Evolutionary conservation across 2,888 invertebrate species (phyloP).

Genomic region (Tetropium fuscum): DNA sequence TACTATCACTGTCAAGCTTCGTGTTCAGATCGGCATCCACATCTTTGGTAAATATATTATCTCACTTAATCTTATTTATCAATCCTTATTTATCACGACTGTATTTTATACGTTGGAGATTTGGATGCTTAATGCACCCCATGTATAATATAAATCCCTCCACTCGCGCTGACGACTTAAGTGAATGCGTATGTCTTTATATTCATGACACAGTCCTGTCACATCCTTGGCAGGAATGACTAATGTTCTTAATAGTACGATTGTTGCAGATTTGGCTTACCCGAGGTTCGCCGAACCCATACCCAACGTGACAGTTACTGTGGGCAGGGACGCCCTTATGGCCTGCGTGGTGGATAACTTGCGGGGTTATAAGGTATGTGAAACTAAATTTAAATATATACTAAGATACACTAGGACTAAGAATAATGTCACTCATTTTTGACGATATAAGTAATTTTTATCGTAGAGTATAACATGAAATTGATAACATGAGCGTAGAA

Average conservation of each 20-base stretch:
- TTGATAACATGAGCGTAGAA: too few relatives aligned
- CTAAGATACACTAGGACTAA: too few relatives aligned
- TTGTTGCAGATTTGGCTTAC: slow-evolving; percentile 65
- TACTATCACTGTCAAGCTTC: too few relatives aligned
- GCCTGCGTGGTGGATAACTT: slow-evolving; percentile 93
- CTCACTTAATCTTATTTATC: too few relatives aligned
- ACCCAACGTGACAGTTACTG: slow-evolving; percentile 90
- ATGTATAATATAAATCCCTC: slow-evolving; percentile 6
- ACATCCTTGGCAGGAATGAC: slow-evolving; percentile 28
- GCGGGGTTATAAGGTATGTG: slow-evolving; percentile 84
- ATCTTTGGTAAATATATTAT: too few relatives aligned
- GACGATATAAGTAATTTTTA: too few relatives aligned
- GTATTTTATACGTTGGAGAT: neutral
- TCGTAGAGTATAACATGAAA: too few relatives aligned
- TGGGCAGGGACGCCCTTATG: slow-evolving; percentile 87
- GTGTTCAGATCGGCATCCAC: too few relatives aligned
- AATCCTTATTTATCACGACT: too few relatives aligned
- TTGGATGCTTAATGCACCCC: neutral
- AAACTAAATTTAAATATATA: too few relatives aligned
- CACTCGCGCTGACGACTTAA: slow-evolving; percentile 10
- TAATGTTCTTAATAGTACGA: slow-evolving; percentile 28
- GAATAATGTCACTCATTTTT: too few relatives aligned
- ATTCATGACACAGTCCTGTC: slow-evolving; percentile 28
- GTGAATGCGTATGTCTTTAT: slow-evolving; percentile 18
- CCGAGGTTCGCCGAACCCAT: slow-evolving; percentile 91